phyloP scores from a whole-genome alignment of 2,113 vertebrate genomes.

The Dasypus novemcinctus region DNA sequence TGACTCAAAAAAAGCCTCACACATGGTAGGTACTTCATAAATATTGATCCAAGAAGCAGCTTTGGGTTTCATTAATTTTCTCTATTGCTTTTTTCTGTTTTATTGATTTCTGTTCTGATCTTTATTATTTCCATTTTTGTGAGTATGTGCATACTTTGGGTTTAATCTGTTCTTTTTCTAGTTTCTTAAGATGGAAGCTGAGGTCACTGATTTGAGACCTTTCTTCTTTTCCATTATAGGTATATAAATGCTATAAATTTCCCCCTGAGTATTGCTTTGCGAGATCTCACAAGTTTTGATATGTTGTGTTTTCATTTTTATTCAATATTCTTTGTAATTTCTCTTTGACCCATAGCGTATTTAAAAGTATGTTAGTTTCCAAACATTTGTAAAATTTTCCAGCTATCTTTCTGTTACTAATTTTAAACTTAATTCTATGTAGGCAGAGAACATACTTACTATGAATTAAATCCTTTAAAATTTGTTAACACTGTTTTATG shows the following conservation, averaged over 20 bases:
- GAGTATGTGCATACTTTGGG: neutral
- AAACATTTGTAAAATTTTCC: neutral
- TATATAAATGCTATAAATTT: neutral
- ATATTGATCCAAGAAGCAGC: neutral
- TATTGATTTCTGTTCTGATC: conserved; percentile 12
- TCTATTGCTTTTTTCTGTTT: neutral
- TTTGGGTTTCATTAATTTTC: conserved; percentile 30
- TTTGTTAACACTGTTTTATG: neutral
- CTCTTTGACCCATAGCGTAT: too few relatives aligned
- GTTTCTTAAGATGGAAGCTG: too few relatives aligned
- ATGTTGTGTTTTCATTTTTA: conserved; percentile 1
- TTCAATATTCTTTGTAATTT: neutral
- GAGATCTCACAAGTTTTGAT: too few relatives aligned
- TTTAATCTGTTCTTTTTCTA: neutral
- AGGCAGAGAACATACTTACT: neutral
- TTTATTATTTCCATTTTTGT: neutral
- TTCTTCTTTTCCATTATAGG: neutral
- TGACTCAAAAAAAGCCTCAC: conserved; percentile 12
- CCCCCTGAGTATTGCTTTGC: neutral
- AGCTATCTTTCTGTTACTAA: neutral
- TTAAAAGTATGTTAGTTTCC: too few relatives aligned
- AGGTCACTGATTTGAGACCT: too few relatives aligned
- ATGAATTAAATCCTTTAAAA: neutral
- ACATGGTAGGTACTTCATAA: neutral
- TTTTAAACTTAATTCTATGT: neutral